Base-by-base conservation (phyloP, 1,140 invertebrate genomes). In the Brachionus calyciflorus region DNA sequence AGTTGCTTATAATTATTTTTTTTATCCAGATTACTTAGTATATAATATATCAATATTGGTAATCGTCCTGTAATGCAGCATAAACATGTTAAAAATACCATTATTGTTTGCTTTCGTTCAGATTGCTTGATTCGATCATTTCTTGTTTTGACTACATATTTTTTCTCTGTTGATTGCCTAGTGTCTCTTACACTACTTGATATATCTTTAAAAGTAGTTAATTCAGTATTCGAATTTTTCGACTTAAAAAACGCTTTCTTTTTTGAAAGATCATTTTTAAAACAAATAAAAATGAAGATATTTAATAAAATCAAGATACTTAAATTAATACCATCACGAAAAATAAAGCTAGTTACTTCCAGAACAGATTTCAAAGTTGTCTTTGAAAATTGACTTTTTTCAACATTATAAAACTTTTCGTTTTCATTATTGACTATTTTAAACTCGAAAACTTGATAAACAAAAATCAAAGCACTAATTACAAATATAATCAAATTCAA, bases 51-150 rank as follows among this genome's bases (percentile, higher is more conserved):
- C 6, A 55, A 28, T 6, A 55, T 55, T n/a, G 53, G 53, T 30
- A 55, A 3, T 55, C 53, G 10, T 28, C 53, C 53, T n/a, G 33
- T 17, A 24, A 55, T 55, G 24, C 53, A 10, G 9, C 53, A 55
- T 30, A 28, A 26, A 17, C 53, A 55, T 21, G 53, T 55, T 12
- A 55, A 6, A 28, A 55, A 55, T 2, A 55, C 53, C 53, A 55
- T 55, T 30, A 55, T 55, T 55, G 53, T 55, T 33, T 55, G 53
- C 10, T 55, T 55, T 28, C 33, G 28, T 55, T 55, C 53, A 55
- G 24, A 55, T 55, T 55, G 28, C 7, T 28, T 55, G n/a, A 55
- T 55, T n/a, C 53, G 53, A 55, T 55, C n/a, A 17, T 17, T 51
- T 1, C 7, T 51, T 17, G 2, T 51, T 51, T 14, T 51, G 1